Conservation (phyloP, 2,797 vertebrate species). For the Hafferia zeledoni region DNA sequence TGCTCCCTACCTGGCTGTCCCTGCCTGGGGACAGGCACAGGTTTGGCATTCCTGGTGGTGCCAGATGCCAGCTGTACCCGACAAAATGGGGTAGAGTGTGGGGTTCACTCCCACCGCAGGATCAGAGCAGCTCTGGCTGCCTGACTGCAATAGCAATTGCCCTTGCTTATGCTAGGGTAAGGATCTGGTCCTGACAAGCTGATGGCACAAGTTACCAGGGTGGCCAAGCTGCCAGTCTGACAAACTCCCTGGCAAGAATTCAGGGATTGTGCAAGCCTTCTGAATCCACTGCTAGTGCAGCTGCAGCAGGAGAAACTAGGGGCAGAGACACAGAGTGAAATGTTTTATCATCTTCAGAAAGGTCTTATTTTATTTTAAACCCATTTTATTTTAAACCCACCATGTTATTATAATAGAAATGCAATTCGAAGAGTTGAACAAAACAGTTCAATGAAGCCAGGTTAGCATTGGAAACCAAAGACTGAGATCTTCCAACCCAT, state of each 20-base stretch:
- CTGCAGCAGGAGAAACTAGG: not conserved
- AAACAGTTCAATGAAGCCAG: not conserved
- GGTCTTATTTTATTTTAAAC: not conserved
- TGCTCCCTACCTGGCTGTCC: not conserved
- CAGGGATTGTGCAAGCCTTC: not conserved
- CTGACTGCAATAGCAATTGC: not conserved
- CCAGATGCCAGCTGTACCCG: not conserved
- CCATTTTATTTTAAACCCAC: not conserved
- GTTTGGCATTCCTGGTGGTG: fast-evolving
- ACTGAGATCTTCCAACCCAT: not conserved
- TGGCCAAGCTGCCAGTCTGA: not conserved
- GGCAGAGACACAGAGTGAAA: not conserved
- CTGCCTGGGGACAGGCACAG: not conserved
- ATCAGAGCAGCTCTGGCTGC: not conserved
- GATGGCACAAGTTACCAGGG: not conserved
- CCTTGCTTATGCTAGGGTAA: not conserved
- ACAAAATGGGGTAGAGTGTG: not conserved
- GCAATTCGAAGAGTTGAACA: not conserved
- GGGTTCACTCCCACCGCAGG: not conserved
- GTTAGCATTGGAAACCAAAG: not conserved
- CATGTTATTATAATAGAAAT: not conserved
- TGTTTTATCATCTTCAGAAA: not conserved
- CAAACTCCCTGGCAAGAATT: not conserved
- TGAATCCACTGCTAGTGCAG: not conserved
- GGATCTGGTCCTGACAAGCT: not conserved